Percentiles rank a stretch among this genome's conserved stretches.
These are phyloP conservation scores for Sylvietta virens DNA, from an alignment of 2,113 vertebrate species.

Conservation along the genomic window DNA sequence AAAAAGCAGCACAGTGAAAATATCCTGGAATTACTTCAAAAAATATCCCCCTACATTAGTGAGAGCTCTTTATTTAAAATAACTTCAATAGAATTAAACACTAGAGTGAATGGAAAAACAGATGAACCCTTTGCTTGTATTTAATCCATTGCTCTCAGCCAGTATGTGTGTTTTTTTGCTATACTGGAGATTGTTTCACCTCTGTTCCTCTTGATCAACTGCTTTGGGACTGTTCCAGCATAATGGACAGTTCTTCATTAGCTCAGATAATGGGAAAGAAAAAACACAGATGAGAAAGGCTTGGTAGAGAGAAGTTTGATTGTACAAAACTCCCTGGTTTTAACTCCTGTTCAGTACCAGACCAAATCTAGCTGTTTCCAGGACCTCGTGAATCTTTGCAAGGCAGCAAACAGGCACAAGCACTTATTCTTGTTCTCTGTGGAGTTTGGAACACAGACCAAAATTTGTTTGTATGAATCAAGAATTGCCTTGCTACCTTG, in stretches of 20 bases:
- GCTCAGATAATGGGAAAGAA: not conserved
- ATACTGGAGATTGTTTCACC: not conserved
- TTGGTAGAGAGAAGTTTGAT: not conserved
- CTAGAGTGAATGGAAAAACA: not conserved
- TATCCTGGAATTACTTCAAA: not conserved
- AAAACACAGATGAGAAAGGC: not conserved
- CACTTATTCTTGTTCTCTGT: not conserved
- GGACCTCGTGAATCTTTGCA: not conserved
- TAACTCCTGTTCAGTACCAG: not conserved
- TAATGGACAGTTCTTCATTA: not conserved
- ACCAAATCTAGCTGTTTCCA: not conserved
- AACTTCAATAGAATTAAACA: not conserved
- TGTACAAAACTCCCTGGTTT: not conserved
- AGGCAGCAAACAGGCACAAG: not conserved
- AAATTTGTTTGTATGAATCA: not conserved
- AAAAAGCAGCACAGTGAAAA: not conserved
- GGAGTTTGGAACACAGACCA: not conserved
- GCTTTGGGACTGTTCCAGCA: not conserved
- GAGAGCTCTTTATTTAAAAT: conserved; percentile 5
- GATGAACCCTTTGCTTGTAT: not conserved
- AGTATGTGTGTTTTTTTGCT: not conserved
- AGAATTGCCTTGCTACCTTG: not conserved
- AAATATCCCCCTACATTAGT: not conserved
- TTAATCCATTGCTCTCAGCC: not conserved
- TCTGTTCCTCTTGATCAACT: not conserved